Conservation (phyloP, 2,888 invertebrate genomes). For the Epinotia demarniana region DNA sequence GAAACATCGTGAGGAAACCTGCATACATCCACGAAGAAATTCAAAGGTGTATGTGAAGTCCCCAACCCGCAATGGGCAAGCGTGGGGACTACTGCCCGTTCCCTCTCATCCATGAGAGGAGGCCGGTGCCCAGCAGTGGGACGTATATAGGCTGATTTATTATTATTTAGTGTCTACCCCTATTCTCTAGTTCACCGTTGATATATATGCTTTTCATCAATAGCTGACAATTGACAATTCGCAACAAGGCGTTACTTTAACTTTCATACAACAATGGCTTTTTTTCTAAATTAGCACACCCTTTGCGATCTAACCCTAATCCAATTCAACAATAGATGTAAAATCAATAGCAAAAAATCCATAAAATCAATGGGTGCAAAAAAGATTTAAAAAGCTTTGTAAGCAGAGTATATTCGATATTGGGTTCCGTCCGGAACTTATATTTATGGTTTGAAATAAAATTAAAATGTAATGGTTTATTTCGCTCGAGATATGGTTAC, state of each 20-base stretch:
- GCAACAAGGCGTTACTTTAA: constrained; percentile 13
- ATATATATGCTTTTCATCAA: background rate
- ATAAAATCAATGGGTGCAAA: constrained; percentile 36
- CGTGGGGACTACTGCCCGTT: too few relatives aligned
- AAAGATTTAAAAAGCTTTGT: constrained; percentile 5
- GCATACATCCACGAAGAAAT: too few relatives aligned
- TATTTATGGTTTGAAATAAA: too few relatives aligned
- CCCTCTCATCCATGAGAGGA: too few relatives aligned
- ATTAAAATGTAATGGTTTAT: too few relatives aligned
- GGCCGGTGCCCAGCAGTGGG: too few relatives aligned
- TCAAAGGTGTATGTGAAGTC: too few relatives aligned
- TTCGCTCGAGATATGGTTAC: too few relatives aligned
- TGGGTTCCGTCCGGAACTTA: constrained; percentile 11
- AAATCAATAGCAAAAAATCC: constrained; percentile 38
- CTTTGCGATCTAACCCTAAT: constrained; percentile 25
- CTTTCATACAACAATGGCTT: background rate
- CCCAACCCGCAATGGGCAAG: too few relatives aligned
- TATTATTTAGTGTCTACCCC: too few relatives aligned
- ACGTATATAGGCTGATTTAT: too few relatives aligned
- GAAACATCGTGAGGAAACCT: too few relatives aligned
- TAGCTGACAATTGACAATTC: constrained; percentile 16
- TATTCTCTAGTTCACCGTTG: background rate
- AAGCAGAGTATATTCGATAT: background rate
- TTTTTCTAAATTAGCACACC: constrained; percentile 34
- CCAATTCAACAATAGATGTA: constrained; percentile 20